Percentiles rank a stretch among this genome's conserved stretches.
Conservation (phyloP, 2,888 invertebrate species). For the Meandrusa payeni region DNA sequence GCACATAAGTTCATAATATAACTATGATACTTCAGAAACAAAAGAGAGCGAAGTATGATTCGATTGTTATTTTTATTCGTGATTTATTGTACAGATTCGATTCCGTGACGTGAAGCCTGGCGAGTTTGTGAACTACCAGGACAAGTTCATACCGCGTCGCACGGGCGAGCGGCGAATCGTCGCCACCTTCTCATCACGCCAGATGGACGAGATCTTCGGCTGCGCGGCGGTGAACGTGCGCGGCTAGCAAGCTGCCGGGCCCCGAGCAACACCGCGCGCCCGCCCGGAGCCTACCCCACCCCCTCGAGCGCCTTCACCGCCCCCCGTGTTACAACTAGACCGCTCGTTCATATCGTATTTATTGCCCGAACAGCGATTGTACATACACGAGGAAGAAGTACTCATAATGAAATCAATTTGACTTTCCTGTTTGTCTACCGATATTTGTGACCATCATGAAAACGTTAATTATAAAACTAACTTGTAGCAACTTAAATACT, state of each 20-base stretch:
- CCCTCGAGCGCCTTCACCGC: constrained; percentile 10
- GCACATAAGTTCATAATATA: too few relatives aligned
- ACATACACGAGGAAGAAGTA: constrained; percentile 68
- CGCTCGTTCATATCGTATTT: constrained; percentile 57
- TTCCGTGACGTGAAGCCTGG: constrained; percentile 83
- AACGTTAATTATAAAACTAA: too few relatives aligned
- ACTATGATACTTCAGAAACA: too few relatives aligned
- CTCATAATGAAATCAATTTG: constrained; percentile 61
- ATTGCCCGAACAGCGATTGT: constrained; percentile 61
- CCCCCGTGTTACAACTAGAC: constrained; percentile 57
- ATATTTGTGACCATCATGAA: not conserved
- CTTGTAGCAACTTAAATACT: too few relatives aligned
- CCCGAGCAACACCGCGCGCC: constrained; percentile 60
- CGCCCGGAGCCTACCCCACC: constrained; percentile 63
- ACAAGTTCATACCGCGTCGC: constrained; percentile 80
- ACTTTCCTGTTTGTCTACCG: constrained; percentile 28
- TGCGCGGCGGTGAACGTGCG: constrained; percentile 77
- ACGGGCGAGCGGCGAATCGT: constrained; percentile 83
- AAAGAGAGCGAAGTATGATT: too few relatives aligned
- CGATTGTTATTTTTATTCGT: too few relatives aligned
- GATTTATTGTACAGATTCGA: constrained; percentile 50
- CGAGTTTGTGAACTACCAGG: constrained; percentile 82
- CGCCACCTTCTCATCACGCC: constrained; percentile 83
- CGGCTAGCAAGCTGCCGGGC: constrained; percentile 73
- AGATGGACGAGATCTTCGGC: constrained; percentile 83